phyloP scores from a whole-genome alignment of 2,797 vertebrate species.

The Antennarius maculatus region DNA sequence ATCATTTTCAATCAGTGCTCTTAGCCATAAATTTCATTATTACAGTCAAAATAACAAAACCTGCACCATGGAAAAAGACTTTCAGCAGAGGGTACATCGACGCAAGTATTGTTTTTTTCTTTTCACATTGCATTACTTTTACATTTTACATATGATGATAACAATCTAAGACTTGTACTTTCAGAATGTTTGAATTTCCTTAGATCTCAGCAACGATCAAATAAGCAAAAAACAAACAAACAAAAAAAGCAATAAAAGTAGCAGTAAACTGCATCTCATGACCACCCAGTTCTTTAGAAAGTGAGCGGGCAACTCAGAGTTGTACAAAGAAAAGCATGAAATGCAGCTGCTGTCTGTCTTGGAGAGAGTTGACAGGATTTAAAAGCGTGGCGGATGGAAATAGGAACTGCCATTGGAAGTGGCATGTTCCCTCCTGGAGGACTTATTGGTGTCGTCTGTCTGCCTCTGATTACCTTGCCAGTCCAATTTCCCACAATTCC shows the following conservation, averaged over 20 bases:
- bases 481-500: constrained; percentile 65
- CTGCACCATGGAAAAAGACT: not conserved
- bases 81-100: not conserved
- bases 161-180: not conserved
- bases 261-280: constrained; percentile 11
- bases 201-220: not conserved
- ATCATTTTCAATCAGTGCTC: no score
- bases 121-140: not conserved
- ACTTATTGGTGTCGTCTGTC: constrained; percentile 70
- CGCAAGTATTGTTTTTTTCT: not conserved
- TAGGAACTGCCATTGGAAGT: constrained; percentile 74
- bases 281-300: constrained; percentile 46
- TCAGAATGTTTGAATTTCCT: not conserved
- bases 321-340: constrained; percentile 74
- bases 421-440: constrained; percentile 65
- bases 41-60: not conserved
- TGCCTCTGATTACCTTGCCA: constrained; percentile 64
- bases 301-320: constrained; percentile 59
- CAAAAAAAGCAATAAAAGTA: not conserved
- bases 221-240: not conserved
- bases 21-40: not conserved
- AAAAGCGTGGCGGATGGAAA: constrained; percentile 76
- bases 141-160: not conserved
- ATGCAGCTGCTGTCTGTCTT: constrained; percentile 73
- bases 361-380: constrained; percentile 78